phyloP scores from a whole-genome alignment of 2,113 vertebrate genomes.

The Charina bottae region DNA sequence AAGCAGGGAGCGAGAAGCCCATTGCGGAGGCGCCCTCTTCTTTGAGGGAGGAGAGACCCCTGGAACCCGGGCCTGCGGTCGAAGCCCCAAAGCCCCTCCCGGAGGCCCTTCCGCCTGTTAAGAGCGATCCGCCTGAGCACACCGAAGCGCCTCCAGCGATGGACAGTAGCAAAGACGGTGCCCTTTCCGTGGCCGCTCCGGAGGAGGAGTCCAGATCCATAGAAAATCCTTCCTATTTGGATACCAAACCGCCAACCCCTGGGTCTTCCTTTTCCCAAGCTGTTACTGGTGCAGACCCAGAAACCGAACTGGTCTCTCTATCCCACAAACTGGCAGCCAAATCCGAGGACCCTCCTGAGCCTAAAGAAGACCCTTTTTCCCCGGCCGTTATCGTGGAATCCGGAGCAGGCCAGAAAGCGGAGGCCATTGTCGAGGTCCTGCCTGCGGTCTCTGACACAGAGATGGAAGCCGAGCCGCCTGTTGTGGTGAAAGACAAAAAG shows the following conservation, averaged over 20 bases:
- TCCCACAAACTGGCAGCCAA: constrained; percentile 72
- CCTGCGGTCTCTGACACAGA: constrained; percentile 77
- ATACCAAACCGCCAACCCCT: constrained; percentile 84
- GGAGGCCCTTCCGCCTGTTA: constrained; percentile 63
- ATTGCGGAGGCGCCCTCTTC: constrained; percentile 46
- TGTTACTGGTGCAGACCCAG: constrained; percentile 69
- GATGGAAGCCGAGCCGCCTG: constrained; percentile 77
- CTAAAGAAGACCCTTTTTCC: constrained; percentile 64
- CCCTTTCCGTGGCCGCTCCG: constrained; percentile 51
- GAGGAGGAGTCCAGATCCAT: constrained; percentile 64
- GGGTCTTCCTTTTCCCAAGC: constrained; percentile 74
- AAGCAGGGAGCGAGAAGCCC: constrained; percentile 69
- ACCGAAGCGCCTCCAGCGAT: constrained; percentile 12
- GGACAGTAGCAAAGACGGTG: constrained; percentile 67
- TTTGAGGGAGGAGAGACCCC: constrained; percentile 71
- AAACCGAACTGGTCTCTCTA: constrained; percentile 64
- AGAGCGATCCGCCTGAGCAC: constrained; percentile 50
- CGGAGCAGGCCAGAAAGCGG: constrained; percentile 65
- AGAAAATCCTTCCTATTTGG: constrained; percentile 72
- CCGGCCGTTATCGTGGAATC: constrained; percentile 37
- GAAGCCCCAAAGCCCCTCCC: constrained; percentile 74
- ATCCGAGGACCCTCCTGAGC: constrained; percentile 65
- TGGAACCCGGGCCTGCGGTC: constrained; percentile 56
- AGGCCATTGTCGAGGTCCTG: constrained; percentile 71
- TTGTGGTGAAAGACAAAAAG: constrained; percentile 80